Percentiles rank a stretch among this genome's conserved stretches.
Conservation (phyloP, 1,140 invertebrate species). For the Mercenaria mercenaria region DNA sequence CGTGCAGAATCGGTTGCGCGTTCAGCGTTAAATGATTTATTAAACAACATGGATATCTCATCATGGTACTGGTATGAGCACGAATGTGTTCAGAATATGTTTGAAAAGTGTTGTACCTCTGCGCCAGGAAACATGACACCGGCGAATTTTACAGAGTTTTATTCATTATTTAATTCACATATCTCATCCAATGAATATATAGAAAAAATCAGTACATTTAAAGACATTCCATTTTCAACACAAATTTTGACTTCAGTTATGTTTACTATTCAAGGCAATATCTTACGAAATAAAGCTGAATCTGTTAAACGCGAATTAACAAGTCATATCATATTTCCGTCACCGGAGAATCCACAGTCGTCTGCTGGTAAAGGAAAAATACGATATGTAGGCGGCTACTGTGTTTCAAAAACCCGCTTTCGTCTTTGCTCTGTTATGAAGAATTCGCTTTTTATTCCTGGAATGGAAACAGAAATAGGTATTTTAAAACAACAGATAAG, state of each 20-base stretch:
- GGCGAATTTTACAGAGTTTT: background rate
- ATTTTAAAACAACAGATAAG: background rate
- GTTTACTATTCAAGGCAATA: background rate
- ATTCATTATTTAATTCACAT: background rate
- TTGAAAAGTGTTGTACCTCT: background rate
- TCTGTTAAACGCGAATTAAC: background rate
- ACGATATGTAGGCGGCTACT: background rate
- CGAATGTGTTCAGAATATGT: background rate
- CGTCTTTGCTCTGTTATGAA: background rate
- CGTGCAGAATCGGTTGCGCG: background rate
- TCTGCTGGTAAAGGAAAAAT: background rate
- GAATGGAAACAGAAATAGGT: slow-evolving; percentile 1
- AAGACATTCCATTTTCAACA: background rate
- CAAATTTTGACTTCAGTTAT: background rate
- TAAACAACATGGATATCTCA: too few species aligned
- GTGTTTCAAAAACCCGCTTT: background rate
- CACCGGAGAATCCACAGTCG: background rate
- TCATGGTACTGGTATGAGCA: background rate
- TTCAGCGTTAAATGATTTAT: too few species aligned
- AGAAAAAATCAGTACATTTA: background rate
- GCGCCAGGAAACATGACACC: background rate
- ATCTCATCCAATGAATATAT: background rate
- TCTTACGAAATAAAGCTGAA: background rate
- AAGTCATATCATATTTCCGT: background rate
- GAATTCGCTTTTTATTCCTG: slow-evolving; percentile 20